Evolutionary conservation across 2,888 invertebrate genomes (phyloP).

Genomic region (Kryphioiulus occultus): DNA sequence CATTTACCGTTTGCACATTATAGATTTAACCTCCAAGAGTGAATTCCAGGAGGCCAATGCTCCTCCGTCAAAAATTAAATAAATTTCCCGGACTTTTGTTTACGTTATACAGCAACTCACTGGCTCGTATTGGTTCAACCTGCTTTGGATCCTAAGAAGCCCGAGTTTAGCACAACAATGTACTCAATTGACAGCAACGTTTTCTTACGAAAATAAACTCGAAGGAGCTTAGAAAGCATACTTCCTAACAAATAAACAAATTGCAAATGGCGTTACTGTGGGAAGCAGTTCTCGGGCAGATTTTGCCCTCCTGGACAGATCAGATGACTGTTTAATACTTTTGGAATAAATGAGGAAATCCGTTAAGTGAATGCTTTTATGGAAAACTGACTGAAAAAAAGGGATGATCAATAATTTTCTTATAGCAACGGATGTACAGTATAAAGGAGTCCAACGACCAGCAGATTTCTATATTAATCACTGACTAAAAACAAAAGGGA

Average conservation of each 20-base stretch:
- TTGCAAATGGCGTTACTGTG: background rate
- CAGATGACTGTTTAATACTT: background rate
- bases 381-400: background rate
- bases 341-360: background rate
- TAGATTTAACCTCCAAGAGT: slow-evolving; percentile 41
- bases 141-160: background rate
- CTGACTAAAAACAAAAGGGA: too few species aligned
- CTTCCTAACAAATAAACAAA: slow-evolving; percentile 28
- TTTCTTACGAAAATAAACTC: slow-evolving; percentile 14
- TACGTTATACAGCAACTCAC: background rate
- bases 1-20: background rate
- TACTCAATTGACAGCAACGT: slow-evolving; percentile 21
- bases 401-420: too few species aligned
- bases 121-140: background rate
- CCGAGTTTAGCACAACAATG: slow-evolving; percentile 24
- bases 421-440: too few species aligned
- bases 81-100: slow-evolving; percentile 38
- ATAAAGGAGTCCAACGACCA: too few species aligned
- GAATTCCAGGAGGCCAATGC: slow-evolving; percentile 44
- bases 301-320: slow-evolving; percentile 10
- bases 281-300: background rate
- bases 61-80: slow-evolving; percentile 37
- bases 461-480: too few species aligned
- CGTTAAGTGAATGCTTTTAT: background rate
- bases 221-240: background rate